Percentiles rank a stretch among this genome's conserved stretches.
phyloP scores from a whole-genome alignment of 2,113 vertebrate genomes.

The Choloepus hoffmanni region DNA sequence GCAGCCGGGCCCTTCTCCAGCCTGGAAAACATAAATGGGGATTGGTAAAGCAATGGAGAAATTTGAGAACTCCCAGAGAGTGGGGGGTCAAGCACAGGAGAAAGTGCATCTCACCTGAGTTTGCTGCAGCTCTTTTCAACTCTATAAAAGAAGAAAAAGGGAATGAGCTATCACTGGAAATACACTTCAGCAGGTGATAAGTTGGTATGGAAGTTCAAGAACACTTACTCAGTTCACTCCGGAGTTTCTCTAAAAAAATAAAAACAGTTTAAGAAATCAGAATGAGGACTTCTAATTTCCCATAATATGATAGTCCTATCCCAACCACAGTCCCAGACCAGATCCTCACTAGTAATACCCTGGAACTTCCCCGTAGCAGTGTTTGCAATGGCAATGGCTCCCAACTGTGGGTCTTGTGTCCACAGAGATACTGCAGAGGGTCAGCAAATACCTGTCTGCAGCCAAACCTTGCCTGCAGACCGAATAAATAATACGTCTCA shows the following conservation, averaged over 20 bases:
- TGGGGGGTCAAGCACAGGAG: accelerated
- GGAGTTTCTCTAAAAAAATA: constrained; percentile 77
- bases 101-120: constrained; percentile 72
- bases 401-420: background rate
- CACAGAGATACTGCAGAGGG: background rate
- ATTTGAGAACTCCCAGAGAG: background rate
- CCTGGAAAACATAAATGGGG: constrained; percentile 60
- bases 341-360: background rate
- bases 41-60: background rate
- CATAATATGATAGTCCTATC: background rate
- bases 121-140: constrained; percentile 78
- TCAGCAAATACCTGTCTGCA: background rate
- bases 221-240: constrained; percentile 80
- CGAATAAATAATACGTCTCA: background rate
- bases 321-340: background rate
- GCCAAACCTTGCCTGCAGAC: background rate
- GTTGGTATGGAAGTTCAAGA: background rate
- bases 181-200: background rate
- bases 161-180: background rate
- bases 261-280: constrained; percentile 68
- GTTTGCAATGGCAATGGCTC: background rate
- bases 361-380: background rate
- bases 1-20: constrained; percentile 79
- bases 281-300: background rate
- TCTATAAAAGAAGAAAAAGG: constrained; percentile 63